These are phyloP conservation scores for Vanessa atalanta DNA, from an alignment of 1,140 invertebrate species.

Conservation along the genomic window DNA sequence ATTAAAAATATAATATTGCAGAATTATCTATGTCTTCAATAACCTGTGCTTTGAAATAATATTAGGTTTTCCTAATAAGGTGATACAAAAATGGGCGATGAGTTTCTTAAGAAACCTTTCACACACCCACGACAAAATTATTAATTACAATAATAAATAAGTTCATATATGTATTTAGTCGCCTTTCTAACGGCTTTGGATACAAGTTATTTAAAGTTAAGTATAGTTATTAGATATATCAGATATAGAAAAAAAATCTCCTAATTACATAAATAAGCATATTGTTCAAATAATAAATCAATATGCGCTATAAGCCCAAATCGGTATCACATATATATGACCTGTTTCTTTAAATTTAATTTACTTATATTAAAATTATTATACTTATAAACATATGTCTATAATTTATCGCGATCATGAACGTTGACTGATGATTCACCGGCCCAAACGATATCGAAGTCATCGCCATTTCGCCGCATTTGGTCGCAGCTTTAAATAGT, in stretches of 20 bases:
- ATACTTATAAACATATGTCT: constrained; percentile 11
- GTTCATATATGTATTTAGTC: not conserved
- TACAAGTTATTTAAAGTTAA: not conserved
- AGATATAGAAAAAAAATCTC: no score
- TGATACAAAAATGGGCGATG: constrained; percentile 15
- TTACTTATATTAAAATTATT: not conserved
- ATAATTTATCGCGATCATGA: constrained; percentile 15
- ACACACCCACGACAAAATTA: not conserved
- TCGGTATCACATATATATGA: not conserved
- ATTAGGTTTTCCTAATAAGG: constrained; percentile 20
- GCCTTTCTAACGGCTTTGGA: not conserved
- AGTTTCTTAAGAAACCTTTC: constrained; percentile 11
- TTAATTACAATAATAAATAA: not conserved
- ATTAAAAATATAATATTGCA: not conserved
- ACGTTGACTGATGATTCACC: constrained; percentile 25
- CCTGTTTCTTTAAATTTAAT: not conserved
- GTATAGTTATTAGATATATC: no score
- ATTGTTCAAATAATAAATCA: not conserved
- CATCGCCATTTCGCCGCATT: constrained; percentile 25
- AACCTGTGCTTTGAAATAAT: not conserved
- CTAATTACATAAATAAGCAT: no score
- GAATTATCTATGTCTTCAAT: not conserved
- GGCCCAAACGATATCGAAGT: constrained; percentile 14
- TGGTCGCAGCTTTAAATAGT: constrained; percentile 43
- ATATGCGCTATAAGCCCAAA: not conserved